Conservation (phyloP, 2,797 vertebrate genomes). For the Nasua narica region DNA sequence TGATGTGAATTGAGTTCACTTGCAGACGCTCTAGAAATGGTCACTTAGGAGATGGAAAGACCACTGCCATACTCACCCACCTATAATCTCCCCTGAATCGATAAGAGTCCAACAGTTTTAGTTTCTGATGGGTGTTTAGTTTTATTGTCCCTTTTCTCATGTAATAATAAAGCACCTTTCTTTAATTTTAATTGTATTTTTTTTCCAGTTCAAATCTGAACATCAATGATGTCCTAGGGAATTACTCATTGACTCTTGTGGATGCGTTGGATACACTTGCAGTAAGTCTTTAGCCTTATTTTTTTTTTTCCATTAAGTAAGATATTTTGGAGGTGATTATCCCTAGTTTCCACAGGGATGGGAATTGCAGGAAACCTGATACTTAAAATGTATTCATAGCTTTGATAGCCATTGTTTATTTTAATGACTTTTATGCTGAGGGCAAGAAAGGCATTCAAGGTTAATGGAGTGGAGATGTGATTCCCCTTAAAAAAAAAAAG, state of each 20-base stretch:
- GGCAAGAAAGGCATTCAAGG: background rate
- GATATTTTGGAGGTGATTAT: background rate
- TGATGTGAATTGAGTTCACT: background rate
- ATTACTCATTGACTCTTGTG: slow-evolving; percentile 97
- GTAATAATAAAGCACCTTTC: background rate
- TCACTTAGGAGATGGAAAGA: background rate
- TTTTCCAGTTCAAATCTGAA: slow-evolving; percentile 96
- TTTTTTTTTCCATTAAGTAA: background rate
- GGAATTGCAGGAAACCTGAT: background rate
- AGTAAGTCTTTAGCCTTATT: slow-evolving; percentile 84
- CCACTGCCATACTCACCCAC: background rate
- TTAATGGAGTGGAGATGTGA: background rate
- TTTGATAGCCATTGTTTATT: background rate
- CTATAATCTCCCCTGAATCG: background rate
- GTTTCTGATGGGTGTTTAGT: background rate
- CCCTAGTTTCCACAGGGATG: background rate
- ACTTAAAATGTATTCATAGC: background rate
- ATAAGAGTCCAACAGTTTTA: background rate
- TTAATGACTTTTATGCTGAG: background rate
- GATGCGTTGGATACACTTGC: slow-evolving; percentile 95
- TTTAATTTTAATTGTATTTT: slow-evolving; percentile 22
- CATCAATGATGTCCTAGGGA: slow-evolving; percentile 98
- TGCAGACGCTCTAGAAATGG: background rate
- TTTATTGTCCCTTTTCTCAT: background rate
- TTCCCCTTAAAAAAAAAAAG: background rate